Percentiles rank a stretch among this genome's conserved stretches.
phyloP scores from a whole-genome alignment of 2,113 vertebrate genomes.

The Odobenus rosmarus region DNA sequence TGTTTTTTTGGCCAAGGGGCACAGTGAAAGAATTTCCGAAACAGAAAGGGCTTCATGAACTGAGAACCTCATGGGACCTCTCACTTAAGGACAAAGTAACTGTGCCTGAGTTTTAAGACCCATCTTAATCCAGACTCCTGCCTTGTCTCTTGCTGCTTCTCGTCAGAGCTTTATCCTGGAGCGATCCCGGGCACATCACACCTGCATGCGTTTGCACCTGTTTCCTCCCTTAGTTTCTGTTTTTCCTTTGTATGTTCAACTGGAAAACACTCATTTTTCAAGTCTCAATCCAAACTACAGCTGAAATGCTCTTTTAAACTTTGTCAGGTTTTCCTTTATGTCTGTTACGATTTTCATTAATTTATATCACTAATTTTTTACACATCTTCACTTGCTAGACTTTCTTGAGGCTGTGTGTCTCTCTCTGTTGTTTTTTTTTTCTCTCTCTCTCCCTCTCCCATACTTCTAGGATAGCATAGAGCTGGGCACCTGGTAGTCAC shows the following conservation, averaged over 20 bases:
- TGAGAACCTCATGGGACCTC: not conserved
- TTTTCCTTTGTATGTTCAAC: not conserved
- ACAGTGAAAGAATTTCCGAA: not conserved
- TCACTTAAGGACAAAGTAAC: not conserved
- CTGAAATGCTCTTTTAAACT: not conserved
- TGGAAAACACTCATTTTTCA: not conserved
- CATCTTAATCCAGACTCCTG: not conserved
- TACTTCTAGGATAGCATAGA: not conserved
- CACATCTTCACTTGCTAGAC: not conserved
- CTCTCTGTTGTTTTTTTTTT: not conserved
- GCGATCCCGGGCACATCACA: too few species aligned
- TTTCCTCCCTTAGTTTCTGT: not conserved
- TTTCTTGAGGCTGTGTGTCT: not conserved
- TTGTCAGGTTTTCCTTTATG: not conserved
- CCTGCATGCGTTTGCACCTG: fast-evolving
- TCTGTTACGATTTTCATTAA: not conserved
- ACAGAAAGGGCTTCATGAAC: not conserved
- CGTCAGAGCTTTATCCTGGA: not conserved
- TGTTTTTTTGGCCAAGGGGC: not conserved
- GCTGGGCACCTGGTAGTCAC: not conserved
- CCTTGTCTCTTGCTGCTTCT: not conserved
- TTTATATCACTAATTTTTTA: not conserved
- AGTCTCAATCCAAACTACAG: not conserved
- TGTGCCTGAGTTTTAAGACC: not conserved
- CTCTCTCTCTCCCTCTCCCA: not conserved